Evolutionary conservation across 2,888 invertebrate genomes (phyloP).

Genomic region (Caenorhabditis plicata): DNA sequence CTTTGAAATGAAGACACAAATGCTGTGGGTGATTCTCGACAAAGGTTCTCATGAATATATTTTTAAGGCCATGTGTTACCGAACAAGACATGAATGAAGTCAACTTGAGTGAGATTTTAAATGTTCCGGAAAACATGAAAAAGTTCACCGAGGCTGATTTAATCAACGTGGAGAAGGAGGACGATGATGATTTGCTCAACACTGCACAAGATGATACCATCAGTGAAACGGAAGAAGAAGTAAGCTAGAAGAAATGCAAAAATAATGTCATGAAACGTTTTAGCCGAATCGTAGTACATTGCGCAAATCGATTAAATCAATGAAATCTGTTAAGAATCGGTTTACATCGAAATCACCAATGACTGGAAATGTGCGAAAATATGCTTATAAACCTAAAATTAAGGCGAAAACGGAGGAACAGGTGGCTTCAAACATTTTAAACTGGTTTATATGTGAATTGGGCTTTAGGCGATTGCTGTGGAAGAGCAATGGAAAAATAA

Average conservation of each 20-base stretch:
- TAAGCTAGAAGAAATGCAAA: background rate
- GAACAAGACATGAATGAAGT: constrained; percentile 21
- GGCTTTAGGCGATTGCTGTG: constrained; percentile 9
- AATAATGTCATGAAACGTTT: too few species aligned
- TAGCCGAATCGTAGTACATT: too few species aligned
- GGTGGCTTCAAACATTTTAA: too few species aligned
- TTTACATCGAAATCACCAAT: too few species aligned
- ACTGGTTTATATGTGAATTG: too few species aligned
- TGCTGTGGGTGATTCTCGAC: constrained; percentile 6
- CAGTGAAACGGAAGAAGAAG: constrained; percentile 2
- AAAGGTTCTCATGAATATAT: background rate
- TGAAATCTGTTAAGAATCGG: too few species aligned
- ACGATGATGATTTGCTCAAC: constrained; percentile 13
- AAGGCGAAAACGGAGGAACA: too few species aligned
- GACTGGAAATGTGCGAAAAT: too few species aligned
- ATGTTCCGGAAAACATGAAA: constrained; percentile 1
- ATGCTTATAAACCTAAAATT: too few species aligned
- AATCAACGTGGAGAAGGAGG: constrained; percentile 1
- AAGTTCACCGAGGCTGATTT: constrained; percentile 9
- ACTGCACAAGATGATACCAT: constrained; percentile 27
- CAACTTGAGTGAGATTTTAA: constrained; percentile 12
- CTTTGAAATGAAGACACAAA: constrained; percentile 23
- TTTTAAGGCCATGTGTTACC: constrained; percentile 17
- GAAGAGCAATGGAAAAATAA: constrained; percentile 24
- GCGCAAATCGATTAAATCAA: too few species aligned